These are phyloP conservation scores for Heterocephalus glaber DNA, from an alignment of 2,113 vertebrate species.

Conservation along the genomic window DNA sequence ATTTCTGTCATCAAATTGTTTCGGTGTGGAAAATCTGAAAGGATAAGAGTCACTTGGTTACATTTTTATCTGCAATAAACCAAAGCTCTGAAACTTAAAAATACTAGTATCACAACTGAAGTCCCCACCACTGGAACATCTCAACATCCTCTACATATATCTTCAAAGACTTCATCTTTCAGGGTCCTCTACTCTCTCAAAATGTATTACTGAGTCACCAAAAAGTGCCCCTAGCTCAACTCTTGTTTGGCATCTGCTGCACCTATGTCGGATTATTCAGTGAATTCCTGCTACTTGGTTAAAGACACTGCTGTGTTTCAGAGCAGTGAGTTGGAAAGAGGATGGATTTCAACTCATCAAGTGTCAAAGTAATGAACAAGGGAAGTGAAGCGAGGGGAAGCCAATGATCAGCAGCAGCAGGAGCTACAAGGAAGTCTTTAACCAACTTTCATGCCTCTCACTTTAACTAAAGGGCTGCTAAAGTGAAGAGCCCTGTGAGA, in stretches of 20 bases:
- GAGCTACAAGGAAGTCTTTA: constrained; percentile 62
- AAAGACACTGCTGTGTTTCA: constrained; percentile 53
- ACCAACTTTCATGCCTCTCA: constrained; percentile 26
- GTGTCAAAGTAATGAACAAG: constrained; percentile 59
- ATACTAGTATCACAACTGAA: background rate
- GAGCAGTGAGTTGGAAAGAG: background rate
- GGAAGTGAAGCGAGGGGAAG: constrained; percentile 50
- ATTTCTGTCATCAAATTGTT: background rate
- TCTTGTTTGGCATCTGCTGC: background rate
- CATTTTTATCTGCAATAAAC: constrained; percentile 2
- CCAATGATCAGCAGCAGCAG: background rate
- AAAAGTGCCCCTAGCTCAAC: background rate
- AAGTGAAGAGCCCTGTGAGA: constrained; percentile 13
- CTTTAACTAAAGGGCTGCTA: constrained; percentile 53
- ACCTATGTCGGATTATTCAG: background rate
- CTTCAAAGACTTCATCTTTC: constrained; percentile 18
- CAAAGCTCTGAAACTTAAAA: constrained; percentile 49
- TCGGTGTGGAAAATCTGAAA: background rate
- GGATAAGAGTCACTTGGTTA: background rate
- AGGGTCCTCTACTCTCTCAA: background rate
- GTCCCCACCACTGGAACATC: background rate
- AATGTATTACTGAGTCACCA: background rate
- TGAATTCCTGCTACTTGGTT: background rate
- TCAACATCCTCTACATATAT: background rate
- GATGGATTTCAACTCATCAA: constrained; percentile 44